phyloP scores from a whole-genome alignment of 2,113 vertebrate species.

The Pica pica region DNA sequence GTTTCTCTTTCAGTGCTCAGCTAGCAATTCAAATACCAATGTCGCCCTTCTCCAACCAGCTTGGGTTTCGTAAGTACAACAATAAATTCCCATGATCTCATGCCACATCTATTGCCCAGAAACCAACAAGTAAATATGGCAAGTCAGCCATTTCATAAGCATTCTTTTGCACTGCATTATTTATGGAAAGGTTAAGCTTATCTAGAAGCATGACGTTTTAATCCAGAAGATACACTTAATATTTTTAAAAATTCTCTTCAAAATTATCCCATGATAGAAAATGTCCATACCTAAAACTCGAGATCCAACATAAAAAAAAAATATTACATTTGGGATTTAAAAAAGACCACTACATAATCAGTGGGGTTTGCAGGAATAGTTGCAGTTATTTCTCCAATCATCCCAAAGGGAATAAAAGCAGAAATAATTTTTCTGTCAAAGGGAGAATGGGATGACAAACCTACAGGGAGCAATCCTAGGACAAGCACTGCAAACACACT shows the following conservation, averaged over 20 bases:
- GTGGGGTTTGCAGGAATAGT: neutral
- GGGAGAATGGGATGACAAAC: neutral
- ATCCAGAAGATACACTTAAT: neutral
- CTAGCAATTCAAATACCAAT: neutral
- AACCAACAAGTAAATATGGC: neutral
- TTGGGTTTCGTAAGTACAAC: neutral
- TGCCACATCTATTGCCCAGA: neutral
- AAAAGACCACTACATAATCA: neutral
- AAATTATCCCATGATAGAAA: neutral
- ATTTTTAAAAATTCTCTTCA: neutral
- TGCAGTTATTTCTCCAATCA: neutral
- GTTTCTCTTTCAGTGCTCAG: neutral
- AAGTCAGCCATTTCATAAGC: neutral
- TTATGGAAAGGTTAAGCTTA: neutral
- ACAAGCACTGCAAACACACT: neutral
- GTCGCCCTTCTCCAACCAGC: neutral
- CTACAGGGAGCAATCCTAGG: neutral
- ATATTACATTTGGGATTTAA: neutral
- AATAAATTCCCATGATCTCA: conserved; percentile 38
- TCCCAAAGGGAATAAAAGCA: neutral
- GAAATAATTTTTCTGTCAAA: neutral
- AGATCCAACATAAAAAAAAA: neutral
- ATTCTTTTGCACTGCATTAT: neutral
- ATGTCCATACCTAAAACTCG: neutral
- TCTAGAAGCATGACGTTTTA: neutral